A percentile compares a stretch with the other conserved stretches of the same genome.
Conservation (phyloP, 2,888 invertebrate genomes). For the Sclerodermus sp. region DNA sequence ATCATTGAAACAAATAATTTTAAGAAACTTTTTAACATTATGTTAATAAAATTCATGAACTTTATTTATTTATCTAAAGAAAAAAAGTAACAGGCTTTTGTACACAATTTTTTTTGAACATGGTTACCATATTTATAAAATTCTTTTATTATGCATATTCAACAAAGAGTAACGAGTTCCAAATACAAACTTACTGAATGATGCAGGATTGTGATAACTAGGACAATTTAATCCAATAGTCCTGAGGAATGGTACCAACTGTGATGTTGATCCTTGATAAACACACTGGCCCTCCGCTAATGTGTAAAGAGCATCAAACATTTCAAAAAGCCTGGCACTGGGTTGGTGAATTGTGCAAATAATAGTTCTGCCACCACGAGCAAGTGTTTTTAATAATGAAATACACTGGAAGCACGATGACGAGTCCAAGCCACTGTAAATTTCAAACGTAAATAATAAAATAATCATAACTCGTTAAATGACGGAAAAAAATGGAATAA, state of each 20-base stretch:
- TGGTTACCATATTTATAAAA: background rate
- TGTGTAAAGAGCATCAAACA: conserved; percentile 94
- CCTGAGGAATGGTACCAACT: conserved; percentile 80
- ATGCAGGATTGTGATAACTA: conserved; percentile 95
- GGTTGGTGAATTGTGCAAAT: conserved; percentile 97
- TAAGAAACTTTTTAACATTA: too few relatives aligned
- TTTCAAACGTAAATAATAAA: background rate
- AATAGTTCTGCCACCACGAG: conserved; percentile 88
- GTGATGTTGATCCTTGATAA: conserved; percentile 86
- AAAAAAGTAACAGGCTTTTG: too few relatives aligned
- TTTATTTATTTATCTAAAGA: too few relatives aligned
- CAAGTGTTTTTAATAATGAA: conserved; percentile 82
- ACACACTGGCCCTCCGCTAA: conserved; percentile 93
- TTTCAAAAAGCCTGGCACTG: conserved; percentile 93
- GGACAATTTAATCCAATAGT: conserved; percentile 87
- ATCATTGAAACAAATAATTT: too few relatives aligned
- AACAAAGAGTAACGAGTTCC: too few relatives aligned
- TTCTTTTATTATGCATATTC: too few relatives aligned
- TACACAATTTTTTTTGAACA: background rate
- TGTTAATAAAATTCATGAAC: too few relatives aligned
- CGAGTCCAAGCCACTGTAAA: conserved; percentile 84
- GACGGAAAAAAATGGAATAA: too few relatives aligned
- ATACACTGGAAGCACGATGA: conserved; percentile 95
- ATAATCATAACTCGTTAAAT: too few relatives aligned
- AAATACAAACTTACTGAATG: conserved; percentile 69